A percentile compares a stretch with the other conserved stretches of the same genome.
phyloP scores from a whole-genome alignment of 1,140 invertebrate species.

The Bombus sylvicola region DNA sequence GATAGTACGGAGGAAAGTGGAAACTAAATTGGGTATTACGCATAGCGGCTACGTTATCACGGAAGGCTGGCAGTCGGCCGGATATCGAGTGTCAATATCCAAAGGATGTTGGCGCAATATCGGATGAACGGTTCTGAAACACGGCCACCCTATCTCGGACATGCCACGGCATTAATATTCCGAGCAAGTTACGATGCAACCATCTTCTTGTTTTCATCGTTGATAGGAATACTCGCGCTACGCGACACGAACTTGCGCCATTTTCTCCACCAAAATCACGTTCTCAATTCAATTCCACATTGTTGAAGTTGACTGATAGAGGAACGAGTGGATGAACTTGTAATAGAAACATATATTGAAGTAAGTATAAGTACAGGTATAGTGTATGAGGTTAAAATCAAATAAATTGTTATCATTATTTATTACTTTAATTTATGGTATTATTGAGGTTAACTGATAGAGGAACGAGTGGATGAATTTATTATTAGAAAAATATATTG shows the following conservation, averaged over 20 bases:
- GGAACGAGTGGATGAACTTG: no score
- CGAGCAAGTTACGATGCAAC: background rate
- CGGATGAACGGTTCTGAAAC: background rate
- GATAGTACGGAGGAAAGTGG: background rate
- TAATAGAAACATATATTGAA: no score
- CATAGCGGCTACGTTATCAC: background rate
- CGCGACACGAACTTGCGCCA: no score
- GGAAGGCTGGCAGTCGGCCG: background rate
- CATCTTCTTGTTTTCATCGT: background rate
- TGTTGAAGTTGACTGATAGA: no score
- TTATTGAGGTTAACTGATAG: no score
- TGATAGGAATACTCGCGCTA: background rate
- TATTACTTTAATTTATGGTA: no score
- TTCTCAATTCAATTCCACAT: background rate
- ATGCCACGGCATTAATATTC: background rate
- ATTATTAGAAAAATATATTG: no score
- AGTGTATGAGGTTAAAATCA: no score
- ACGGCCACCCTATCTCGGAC: background rate
- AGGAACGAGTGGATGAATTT: no score
- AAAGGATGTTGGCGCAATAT: conserved; percentile 8
- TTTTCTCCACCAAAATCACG: background rate
- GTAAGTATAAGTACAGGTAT: no score
- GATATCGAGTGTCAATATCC: conserved; percentile 36
- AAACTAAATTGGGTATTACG: background rate
- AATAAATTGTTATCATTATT: no score